These are phyloP conservation scores for Steatocranus sp. DNA, from an alignment of 2,797 vertebrate species.

Conservation along the genomic window DNA sequence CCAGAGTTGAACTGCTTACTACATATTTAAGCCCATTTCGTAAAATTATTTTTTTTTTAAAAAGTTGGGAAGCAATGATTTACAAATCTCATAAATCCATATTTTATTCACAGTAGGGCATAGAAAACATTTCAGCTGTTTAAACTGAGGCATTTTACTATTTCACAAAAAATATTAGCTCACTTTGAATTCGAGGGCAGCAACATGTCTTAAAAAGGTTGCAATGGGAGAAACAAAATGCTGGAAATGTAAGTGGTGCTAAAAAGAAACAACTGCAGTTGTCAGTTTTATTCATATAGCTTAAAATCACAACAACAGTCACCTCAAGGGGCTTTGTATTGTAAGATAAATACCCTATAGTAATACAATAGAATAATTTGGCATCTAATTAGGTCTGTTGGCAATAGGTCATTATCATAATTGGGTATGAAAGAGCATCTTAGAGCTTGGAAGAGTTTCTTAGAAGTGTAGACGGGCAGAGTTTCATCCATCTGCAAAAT, in stretches of 20 bases:
- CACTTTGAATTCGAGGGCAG: neutral
- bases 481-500: neutral
- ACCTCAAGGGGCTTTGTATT: neutral
- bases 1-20: neutral
- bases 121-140: neutral
- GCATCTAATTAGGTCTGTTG: neutral
- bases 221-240: neutral
- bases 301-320: neutral
- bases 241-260: neutral
- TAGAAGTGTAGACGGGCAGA: neutral
- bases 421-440: neutral
- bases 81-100: neutral
- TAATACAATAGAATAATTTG: neutral
- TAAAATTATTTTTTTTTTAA: too few relatives aligned
- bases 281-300: neutral
- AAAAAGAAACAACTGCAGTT: neutral
- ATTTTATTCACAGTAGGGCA: neutral
- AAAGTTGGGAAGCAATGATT: neutral
- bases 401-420: neutral
- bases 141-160: neutral
- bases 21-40: neutral
- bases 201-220: neutral
- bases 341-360: neutral
- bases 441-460: neutral
- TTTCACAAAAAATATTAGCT: neutral